phyloP scores from a whole-genome alignment of 2,113 vertebrate species.

The Bufo gargarizans region DNA sequence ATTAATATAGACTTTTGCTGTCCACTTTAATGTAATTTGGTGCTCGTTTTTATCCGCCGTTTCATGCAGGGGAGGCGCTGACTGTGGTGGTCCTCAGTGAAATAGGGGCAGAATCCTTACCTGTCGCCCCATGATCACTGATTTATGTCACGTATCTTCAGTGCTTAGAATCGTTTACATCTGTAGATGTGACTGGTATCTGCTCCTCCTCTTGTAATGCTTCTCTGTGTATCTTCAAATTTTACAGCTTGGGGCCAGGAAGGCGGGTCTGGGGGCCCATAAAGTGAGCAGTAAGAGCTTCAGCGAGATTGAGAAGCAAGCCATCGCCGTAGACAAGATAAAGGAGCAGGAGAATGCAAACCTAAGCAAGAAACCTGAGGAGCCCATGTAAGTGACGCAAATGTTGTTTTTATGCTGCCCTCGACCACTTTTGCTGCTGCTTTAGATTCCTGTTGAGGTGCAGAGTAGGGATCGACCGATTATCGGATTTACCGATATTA shows the following conservation, averaged over 20 bases:
- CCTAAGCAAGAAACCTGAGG: slow-evolving; percentile 69
- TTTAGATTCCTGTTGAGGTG: too few species aligned
- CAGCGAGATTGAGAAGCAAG: slow-evolving; percentile 86
- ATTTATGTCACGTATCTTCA: neutral
- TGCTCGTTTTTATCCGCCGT: too few species aligned
- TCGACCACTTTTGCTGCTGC: too few species aligned
- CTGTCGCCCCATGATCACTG: too few species aligned
- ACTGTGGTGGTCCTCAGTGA: too few species aligned
- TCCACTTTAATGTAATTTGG: too few species aligned
- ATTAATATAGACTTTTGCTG: too few species aligned
- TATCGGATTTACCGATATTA: too few species aligned
- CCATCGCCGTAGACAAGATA: slow-evolving; percentile 86
- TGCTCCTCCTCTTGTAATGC: neutral
- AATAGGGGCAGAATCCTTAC: too few species aligned
- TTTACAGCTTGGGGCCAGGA: slow-evolving; percentile 83
- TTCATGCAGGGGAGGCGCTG: too few species aligned
- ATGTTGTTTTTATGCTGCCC: too few species aligned
- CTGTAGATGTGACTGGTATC: neutral
- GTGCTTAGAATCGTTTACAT: neutral
- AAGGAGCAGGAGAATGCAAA: slow-evolving; percentile 72
- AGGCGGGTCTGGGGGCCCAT: slow-evolving; percentile 90
- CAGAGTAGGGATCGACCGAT: too few species aligned
- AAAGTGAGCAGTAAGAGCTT: slow-evolving; percentile 88
- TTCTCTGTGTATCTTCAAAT: neutral
- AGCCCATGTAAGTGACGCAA: slow-evolving; percentile 77